Evolutionary conservation across 2,113 vertebrate genomes (phyloP).

Genomic region (Martes martes): DNA sequence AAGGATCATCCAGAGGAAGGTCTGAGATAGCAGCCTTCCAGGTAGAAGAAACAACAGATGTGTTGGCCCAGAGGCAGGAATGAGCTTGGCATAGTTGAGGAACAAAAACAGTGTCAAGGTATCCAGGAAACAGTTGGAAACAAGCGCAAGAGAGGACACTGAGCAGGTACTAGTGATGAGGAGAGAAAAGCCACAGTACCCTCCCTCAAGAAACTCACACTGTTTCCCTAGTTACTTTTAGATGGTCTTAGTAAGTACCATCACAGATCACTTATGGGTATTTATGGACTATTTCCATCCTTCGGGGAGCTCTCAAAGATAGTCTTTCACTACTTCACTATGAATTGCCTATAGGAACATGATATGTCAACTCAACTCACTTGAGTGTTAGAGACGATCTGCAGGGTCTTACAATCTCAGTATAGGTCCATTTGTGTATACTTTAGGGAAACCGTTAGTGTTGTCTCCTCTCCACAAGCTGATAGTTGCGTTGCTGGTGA

Average conservation of each 20-base stretch:
- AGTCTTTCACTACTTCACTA: not conserved
- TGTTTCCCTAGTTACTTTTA: not conserved
- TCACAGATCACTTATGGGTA: not conserved
- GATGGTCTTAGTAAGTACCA: not conserved
- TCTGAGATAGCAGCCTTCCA: not conserved
- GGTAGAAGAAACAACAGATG: not conserved
- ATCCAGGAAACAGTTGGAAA: not conserved
- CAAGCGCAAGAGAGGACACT: not conserved
- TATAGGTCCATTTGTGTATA: not conserved
- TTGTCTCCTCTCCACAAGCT: not conserved
- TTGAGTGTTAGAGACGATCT: not conserved
- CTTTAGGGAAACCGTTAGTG: not conserved
- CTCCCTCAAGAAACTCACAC: not conserved
- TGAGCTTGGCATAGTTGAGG: not conserved
- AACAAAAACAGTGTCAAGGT: not conserved
- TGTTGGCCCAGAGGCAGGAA: not conserved
- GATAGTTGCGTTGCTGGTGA: not conserved
- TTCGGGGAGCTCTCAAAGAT: not conserved
- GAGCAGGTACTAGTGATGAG: not conserved
- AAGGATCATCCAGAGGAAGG: not conserved
- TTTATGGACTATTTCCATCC: not conserved
- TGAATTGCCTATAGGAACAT: not conserved
- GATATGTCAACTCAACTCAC: not conserved
- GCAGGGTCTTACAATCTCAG: not conserved
- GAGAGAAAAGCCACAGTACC: not conserved